Base-by-base conservation (phyloP, 2,888 invertebrate genomes). In the Polia nebulosa region DNA sequence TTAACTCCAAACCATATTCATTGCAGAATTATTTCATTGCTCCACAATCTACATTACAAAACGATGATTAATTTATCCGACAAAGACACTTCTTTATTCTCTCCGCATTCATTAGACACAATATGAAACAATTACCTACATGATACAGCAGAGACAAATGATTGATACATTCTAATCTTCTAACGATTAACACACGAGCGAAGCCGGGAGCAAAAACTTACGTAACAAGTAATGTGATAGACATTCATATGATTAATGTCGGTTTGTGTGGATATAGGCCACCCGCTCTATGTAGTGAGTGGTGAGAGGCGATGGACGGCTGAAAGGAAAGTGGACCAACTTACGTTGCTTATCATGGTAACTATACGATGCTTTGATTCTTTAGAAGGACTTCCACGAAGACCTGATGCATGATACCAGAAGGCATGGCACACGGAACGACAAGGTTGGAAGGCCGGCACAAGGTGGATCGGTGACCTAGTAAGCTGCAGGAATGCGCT, bases 121-220 rank as follows among this genome's bases (percentile, higher is more conserved):
- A 22, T 15, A 32, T 17, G 6, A 41, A 57, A 72, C 39, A 41
- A 57, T 66, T 17, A 67, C 17, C 22, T 29, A 39, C 20, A 60
- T 60, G 52, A 52, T 52, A 52, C 15, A 32, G n/a, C 11, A n/a
- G 15, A 34, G 17, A n/a, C 22, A 22, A 34, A 56, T 79, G 80
- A 79, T 79, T 74, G 39, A 74, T 74, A 66, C n/a, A 61, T 22
- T 25, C 44, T 65, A 66, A 53, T 74, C 52, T 55, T 34, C 15
- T 47, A 57, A 27, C 68, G 20, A 72, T 58, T 57, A 51, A 55
- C 47, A 57, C 25, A 57, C 55, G 39, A 63, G 47, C 9, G 36
- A 67, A 61, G 49, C 9, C 45, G 29, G 49, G 39, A 56, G 49
- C 59, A 65, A 73, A 34, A 51, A 29, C 44, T 76, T 67, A n/a